Conservation (phyloP, 2,888 invertebrate species). For the Caenorhabditis auriculariae region DNA sequence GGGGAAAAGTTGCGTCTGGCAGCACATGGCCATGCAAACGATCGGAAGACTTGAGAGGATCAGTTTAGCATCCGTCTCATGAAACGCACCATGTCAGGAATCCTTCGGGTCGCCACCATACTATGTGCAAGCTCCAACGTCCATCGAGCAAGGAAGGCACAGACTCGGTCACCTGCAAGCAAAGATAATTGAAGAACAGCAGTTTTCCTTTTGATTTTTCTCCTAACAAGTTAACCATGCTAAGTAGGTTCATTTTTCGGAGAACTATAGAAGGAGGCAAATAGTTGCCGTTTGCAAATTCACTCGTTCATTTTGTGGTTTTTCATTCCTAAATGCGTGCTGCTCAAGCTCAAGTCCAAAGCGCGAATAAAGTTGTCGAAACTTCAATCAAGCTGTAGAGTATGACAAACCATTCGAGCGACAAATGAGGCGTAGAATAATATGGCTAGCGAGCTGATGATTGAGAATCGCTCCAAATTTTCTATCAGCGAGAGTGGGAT, state of each 20-base stretch:
- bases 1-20: conserved; percentile 84
- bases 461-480: conserved; percentile 78
- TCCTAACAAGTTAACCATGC: too few species aligned
- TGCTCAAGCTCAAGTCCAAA: too few species aligned
- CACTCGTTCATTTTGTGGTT: too few species aligned
- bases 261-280: too few species aligned
- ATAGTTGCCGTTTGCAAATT: too few species aligned
- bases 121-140: conserved; percentile 47
- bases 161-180: conserved; percentile 28
- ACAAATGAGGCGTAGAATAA: conserved; percentile 85
- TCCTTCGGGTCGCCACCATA: conserved; percentile 50
- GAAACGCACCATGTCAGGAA: conserved; percentile 38
- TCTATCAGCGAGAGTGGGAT: conserved; percentile 84
- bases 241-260: too few species aligned
- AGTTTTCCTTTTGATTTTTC: too few species aligned
- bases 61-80: too few species aligned
- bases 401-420: conserved; percentile 35
- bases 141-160: conserved; percentile 42
- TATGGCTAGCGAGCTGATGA: conserved; percentile 74
- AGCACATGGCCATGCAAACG: conserved; percentile 92
- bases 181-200: too few species aligned
- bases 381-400: too few species aligned
- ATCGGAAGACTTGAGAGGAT: conserved; percentile 75
- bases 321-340: too few species aligned
- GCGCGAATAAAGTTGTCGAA: too few species aligned